Evolutionary conservation across 2,888 invertebrate genomes (phyloP), one percentile per base, ranked within the genome.

Genomic region (Eupithecia subumbrata): DNA sequence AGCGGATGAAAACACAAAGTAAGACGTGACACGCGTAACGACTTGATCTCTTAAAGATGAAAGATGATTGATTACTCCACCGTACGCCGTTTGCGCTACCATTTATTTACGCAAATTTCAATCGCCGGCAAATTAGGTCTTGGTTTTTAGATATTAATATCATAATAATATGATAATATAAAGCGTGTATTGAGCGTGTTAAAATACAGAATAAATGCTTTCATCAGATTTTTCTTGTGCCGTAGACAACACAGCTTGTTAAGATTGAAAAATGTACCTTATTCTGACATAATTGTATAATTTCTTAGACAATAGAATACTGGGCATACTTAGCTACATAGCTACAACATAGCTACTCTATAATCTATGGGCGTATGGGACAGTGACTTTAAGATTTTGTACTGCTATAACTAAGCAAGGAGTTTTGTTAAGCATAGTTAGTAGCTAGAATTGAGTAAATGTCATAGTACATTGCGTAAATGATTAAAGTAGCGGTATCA

Each of bases 221-320:
- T 22, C 22, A 11, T 56, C 3, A 22, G 56, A 56, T 56, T 56
- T 56, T 22, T 56, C n/a, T 52, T 22, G 56, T 22, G 4, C 11
- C n/a, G 2, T 56, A 56, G 56, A 56, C 56, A 56, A 22, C 4
- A 56, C 11, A 56, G 12, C 56, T 56, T 4, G n/a, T 11, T 56
- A 22, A 2, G 22, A 56, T 56, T 56, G 56, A 56, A 56, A 52
- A 56, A 12, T 56, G 56, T 56, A 12, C 12, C 60, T 25, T 25
- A 60, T 25, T 25, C 14, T 60, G 60, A 25, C 60, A 60, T 60
- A 60, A 60, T 60, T 60, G 60, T 60, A 60, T 60, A 12, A 60
- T 25, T 56, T 56, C 25, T 25, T 60, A 60, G 22, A 60, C 60
- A 60, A 60, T 60, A 60, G 60, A 60, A 60, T 60, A 11, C 12